Base-by-base conservation (phyloP, 2,888 invertebrate genomes). In the Galeruca laticollis region DNA sequence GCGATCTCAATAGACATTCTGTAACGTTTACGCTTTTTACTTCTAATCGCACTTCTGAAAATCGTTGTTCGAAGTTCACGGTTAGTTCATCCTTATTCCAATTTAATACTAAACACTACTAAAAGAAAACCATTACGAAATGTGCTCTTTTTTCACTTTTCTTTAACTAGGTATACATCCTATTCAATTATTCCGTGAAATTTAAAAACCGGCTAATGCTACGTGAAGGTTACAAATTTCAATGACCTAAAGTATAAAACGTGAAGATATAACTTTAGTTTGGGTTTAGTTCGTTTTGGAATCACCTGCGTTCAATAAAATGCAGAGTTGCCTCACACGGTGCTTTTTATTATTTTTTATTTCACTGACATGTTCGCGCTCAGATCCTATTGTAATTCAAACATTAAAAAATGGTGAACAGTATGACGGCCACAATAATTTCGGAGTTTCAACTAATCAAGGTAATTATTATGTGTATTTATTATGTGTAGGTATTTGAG, bases 241-340 rank as follows among this genome's bases (percentile, higher is more conserved):
- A 57, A 47, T 65, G 65, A 65, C 65, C 65, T 33, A 56, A 26
- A 57, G 56, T 65, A 65, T 65, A 65, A 57, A 65, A 65, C 56
- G 56, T 35, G 56, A 10, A 57, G 9, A 4, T 35, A 57, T 57
- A 35, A 57, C 56, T 35, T 57, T 35, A 57, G 56, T 57, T 57
- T 35, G 35, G 56, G 10, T 57, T 57, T 57, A 57, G 56, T 57
- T 57, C 33, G 35, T 15, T 57, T 57, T 35, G 33, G 56, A 35
- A 57, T 33, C 15, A 15, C 15, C 11, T 18, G 3, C 26, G 54
- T 31, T 31, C 26, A 26, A 26, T 31, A 57, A 57, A 33, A 57
- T 57, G 56, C 56, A 21, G n/a, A 33, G 6, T 15, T 21, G 33
- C 18, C 4, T 21, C 11, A 8, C n/a, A 8, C 15, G n/a, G 35